Base-by-base conservation (phyloP, 2,888 invertebrate species). In the Athalia circularis region DNA sequence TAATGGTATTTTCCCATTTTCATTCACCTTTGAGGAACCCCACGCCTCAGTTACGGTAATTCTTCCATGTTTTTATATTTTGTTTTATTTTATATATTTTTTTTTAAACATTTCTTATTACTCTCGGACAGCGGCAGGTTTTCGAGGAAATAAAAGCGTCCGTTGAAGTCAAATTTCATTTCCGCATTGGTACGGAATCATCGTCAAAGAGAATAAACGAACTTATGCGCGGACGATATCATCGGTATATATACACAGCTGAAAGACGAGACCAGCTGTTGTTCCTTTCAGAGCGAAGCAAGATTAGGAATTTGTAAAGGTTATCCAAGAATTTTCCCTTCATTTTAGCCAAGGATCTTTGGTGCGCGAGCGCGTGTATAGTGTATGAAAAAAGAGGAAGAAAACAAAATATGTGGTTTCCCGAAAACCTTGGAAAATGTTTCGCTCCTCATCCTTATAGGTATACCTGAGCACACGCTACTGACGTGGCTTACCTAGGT, bases 1-100 rank as follows among this genome's bases (percentile, higher is more conserved):
- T 70, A 59, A 70, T 70, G 57, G 43, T 8, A 70, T 70, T 70
- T 70, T 59, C 57, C 45, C 9, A 57, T 70, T 59, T 70, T n/a
- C 45, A 57, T 57, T 8, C 68, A 70, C 57, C 54, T 59, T 70
- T 57, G 29, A 29, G 29, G 29, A 29, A 29, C 43, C 43, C 57
- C 9, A 5, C 11, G 67, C n/a, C 6, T 52, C 15, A 5, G 52
- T 13, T 8, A 50, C 52, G 52, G 52, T 52, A 68, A 52, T 68
- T 68, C 52, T 13, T 68, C 52, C 50, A 68, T 68, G 50, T 68
- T 52, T 52, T 11, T 59, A 5, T 59, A n/a, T 4, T 59, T 5
- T n/a, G n/a, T 7, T 59, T 59, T 7, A 29, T 29, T 29, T 29
- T 29, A 29, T 29, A 29, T 2, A 29, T 1, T 29, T 59, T 48